phyloP scores from a whole-genome alignment of 2,888 invertebrate species.

The Drosophila siamana region DNA sequence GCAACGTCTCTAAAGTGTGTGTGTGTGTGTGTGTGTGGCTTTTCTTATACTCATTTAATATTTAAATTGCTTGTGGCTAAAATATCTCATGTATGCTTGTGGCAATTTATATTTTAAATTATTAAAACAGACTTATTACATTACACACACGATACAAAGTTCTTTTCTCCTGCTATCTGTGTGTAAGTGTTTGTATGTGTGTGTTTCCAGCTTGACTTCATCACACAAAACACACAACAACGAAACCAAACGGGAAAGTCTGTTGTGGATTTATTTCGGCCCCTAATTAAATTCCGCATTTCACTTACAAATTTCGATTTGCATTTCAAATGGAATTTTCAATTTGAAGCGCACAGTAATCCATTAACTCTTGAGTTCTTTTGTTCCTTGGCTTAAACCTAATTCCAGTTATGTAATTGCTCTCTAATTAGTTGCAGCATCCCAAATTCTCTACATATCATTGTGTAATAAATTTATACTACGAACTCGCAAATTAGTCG shows the following conservation, averaged over 20 bases:
- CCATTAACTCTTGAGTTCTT: constrained; percentile 35
- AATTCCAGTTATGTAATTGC: constrained; percentile 1
- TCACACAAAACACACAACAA: constrained; percentile 23
- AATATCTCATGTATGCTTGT: constrained; percentile 72
- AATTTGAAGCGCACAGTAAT: constrained; percentile 53
- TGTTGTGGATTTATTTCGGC: constrained; percentile 41
- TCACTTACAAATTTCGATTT: constrained; percentile 54
- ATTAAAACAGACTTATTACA: constrained; percentile 76
- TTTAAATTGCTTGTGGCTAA: constrained; percentile 80
- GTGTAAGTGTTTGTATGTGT: constrained; percentile 12
- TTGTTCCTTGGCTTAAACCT: not conserved
- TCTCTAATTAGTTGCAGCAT: not conserved
- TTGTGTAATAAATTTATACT: constrained; percentile 2
- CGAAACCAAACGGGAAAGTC: not conserved
- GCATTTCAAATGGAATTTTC: constrained; percentile 64
- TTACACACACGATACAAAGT: constrained; percentile 52
- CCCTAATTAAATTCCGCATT: constrained; percentile 65
- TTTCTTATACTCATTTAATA: constrained; percentile 72
- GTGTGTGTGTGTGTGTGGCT: constrained; percentile 28
- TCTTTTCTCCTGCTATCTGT: constrained; percentile 5
- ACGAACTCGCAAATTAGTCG: not conserved
- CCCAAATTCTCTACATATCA: not conserved
- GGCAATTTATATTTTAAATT: constrained; percentile 81
- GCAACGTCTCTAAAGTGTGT: constrained; percentile 25
- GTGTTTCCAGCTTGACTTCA: constrained; percentile 58